phyloP scores from a whole-genome alignment of 1,140 invertebrate species.

The Ceratina australensis region DNA sequence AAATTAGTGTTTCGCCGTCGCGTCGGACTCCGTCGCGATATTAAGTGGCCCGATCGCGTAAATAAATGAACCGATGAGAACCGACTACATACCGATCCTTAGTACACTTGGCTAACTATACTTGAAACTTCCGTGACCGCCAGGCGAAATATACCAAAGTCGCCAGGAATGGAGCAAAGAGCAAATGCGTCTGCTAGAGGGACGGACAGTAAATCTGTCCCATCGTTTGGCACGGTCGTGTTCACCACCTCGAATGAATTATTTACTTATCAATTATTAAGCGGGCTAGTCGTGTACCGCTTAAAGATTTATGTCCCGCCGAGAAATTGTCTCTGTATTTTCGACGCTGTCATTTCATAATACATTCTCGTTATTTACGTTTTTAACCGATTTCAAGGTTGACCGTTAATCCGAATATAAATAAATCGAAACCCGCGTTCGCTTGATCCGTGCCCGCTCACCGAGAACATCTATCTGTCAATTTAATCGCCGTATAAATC shows the following conservation, averaged over 20 bases:
- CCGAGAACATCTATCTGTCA: background rate
- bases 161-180: constrained; percentile 55
- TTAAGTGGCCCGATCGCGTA: constrained; percentile 34
- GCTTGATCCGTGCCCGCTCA: no score
- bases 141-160: constrained; percentile 54
- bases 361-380: constrained; percentile 24
- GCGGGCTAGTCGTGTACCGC: constrained; percentile 42
- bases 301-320: constrained; percentile 45
- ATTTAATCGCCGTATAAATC: background rate
- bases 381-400: constrained; percentile 30
- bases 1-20: constrained; percentile 30
- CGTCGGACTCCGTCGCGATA: background rate
- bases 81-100: constrained; percentile 32
- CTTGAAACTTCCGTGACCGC: constrained; percentile 49
- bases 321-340: constrained; percentile 37
- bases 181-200: constrained; percentile 40
- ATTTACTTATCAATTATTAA: constrained; percentile 68
- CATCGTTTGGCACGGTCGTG: constrained; percentile 66
- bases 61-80: constrained; percentile 56
- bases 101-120: constrained; percentile 36
- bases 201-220: constrained; percentile 67
- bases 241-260: constrained; percentile 69
- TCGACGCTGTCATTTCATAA: constrained; percentile 36
- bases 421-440: constrained; percentile 9
- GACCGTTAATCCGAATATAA: background rate